Evolutionary conservation across 1,140 invertebrate species (phyloP), one percentile per base, ranked within the genome.

Genomic region (Drosophila arawakana): DNA sequence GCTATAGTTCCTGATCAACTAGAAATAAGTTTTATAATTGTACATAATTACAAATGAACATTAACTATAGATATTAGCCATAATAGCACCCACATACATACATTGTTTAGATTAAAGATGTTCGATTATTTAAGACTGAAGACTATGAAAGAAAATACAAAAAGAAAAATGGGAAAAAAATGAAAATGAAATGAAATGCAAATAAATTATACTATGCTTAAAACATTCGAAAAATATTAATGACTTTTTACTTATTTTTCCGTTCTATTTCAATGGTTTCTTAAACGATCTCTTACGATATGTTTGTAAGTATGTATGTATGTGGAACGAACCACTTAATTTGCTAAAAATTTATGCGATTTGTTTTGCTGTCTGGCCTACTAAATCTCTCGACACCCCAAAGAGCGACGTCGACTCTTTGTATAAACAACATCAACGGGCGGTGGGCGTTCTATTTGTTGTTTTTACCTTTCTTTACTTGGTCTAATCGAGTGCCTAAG

Each of bases 121-220:
- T 61, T 68, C 76, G 76, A 77, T 83, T 63, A 67, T 88, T 80
- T 88, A 89, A 88, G 84, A 89, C 84, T 88, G 83, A 88, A 60
- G 30, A 75, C 57, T 52, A 69, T 37, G 21, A 41, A 62, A 50
- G 41, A 68, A 59, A 60, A 61, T 21, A 54, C 55, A 57, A 54
- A 30, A 30, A 5, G 25, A 30, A 30, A 30, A 30, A 5, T 4
- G 25, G 6, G 6, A 30, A 5, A 6, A 30, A 30, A 30, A 30
- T 30, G 4, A 30, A 30, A 30, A 30, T 30, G 25, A 30, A 30
- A 30, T 30, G 25, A 30, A 43, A 57, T 60, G 63, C 66, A 78
- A 89, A 88, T 88, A 88, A 89, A 88, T 67, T 71, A 76, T 70
- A 39, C 67, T 50, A 72, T 65, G 67, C 73, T 76, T 46, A 57